Percentiles rank a stretch among this genome's conserved stretches.
phyloP scores from a whole-genome alignment of 2,113 vertebrate genomes.

The Syrmaticus mikado region DNA sequence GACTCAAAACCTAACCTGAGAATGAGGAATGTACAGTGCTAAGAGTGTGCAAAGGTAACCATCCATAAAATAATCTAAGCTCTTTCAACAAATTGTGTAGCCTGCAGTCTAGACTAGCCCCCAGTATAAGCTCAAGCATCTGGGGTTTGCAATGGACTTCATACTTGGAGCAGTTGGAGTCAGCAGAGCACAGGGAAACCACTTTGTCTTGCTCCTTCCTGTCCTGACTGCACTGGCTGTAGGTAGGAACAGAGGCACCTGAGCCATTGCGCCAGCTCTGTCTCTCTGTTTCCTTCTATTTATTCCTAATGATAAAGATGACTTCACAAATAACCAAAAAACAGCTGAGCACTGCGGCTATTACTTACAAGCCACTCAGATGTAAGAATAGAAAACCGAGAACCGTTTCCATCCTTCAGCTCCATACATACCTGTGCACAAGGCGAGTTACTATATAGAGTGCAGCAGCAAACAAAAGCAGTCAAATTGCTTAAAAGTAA shows the following conservation, averaged over 20 bases:
- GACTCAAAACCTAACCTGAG: constrained; percentile 3
- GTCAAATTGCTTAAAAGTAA: background rate
- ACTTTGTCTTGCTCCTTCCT: constrained; percentile 12
- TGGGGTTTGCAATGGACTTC: constrained; percentile 25
- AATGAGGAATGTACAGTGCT: constrained; percentile 22
- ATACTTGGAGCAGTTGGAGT: constrained; percentile 30
- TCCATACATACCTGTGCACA: background rate
- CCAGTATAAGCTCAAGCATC: constrained; percentile 27
- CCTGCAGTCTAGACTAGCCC: background rate
- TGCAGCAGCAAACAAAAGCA: background rate
- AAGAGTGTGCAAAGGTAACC: constrained; percentile 49
- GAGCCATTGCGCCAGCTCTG: background rate
- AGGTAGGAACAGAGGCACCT: background rate
- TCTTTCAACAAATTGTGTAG: constrained; percentile 7
- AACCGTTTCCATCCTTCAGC: background rate
- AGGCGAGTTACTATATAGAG: background rate
- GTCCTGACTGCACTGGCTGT: background rate
- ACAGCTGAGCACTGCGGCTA: background rate
- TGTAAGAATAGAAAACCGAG: background rate
- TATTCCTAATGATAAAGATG: background rate
- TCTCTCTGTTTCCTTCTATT: background rate
- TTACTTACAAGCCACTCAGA: background rate
- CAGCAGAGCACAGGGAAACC: constrained; percentile 16
- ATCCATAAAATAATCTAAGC: constrained; percentile 48
- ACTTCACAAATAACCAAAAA: background rate